These are phyloP conservation scores for Crematogaster levior DNA, from an alignment of 2,888 invertebrate genomes.

Conservation along the genomic window DNA sequence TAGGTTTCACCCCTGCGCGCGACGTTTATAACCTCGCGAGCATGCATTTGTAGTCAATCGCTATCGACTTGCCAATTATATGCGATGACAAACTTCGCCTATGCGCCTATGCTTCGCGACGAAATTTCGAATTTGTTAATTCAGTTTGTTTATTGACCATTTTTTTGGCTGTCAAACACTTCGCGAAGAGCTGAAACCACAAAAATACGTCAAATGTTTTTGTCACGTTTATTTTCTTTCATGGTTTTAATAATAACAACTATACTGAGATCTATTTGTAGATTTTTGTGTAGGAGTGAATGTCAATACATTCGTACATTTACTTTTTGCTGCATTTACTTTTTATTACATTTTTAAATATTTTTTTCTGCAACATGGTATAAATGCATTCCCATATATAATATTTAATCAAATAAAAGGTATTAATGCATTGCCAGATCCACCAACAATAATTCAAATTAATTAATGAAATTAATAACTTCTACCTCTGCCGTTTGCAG, in stretches of 20 bases:
- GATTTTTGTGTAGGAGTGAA: not conserved
- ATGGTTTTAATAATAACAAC: not conserved
- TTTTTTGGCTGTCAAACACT: not conserved
- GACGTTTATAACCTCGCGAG: conserved; percentile 19
- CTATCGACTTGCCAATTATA: conserved; percentile 40
- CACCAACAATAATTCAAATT: conserved; percentile 2
- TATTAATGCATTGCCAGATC: not conserved
- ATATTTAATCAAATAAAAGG: not conserved
- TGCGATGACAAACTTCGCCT: not conserved
- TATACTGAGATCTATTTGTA: not conserved
- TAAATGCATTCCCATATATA: no score
- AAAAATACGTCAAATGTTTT: conserved; percentile 2
- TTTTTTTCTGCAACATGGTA: no score
- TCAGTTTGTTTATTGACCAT: conserved; percentile 17
- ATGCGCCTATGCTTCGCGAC: not conserved
- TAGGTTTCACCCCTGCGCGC: conserved; percentile 3
- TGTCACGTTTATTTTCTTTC: not conserved
- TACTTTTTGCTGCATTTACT: not conserved
- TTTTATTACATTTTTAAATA: not conserved
- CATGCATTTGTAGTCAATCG: conserved; percentile 16
- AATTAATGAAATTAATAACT: not conserved
- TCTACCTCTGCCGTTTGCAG: not conserved
- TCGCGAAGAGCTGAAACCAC: not conserved
- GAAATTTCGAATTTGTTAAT: conserved; percentile 13
- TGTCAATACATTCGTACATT: not conserved